These are phyloP conservation scores for Odontothrips loti DNA, from an alignment of 2,888 invertebrate species.

Conservation along the genomic window DNA sequence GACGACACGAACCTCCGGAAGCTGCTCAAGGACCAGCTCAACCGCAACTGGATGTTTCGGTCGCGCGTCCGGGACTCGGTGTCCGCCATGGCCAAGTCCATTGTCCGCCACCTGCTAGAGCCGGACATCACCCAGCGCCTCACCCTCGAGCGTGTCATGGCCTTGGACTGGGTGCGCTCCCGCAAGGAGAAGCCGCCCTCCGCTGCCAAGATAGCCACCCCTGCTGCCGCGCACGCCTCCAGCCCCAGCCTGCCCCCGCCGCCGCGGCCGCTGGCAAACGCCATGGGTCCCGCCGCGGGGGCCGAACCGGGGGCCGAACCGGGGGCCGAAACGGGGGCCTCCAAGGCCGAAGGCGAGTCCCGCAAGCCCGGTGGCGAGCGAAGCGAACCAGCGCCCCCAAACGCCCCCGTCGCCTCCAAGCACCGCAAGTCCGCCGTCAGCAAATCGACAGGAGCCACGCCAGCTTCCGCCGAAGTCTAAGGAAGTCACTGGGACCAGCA, in stretches of 20 bases:
- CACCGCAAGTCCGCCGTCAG: constrained; percentile 14
- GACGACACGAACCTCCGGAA: constrained; percentile 81
- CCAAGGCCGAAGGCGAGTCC: neutral
- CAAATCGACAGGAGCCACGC: constrained; percentile 9
- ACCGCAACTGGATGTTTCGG: constrained; percentile 72
- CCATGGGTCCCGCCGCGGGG: neutral
- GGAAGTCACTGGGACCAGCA: neutral
- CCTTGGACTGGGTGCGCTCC: constrained; percentile 67
- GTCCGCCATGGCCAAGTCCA: constrained; percentile 66
- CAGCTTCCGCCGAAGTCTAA: neutral
- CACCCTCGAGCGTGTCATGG: constrained; percentile 67
- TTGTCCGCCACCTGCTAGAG: constrained; percentile 76
- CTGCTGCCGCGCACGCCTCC: neutral
- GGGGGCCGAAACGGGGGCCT: neutral
- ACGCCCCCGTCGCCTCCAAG: neutral
- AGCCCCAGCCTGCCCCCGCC: constrained; percentile 8
- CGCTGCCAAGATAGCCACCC: neutral
- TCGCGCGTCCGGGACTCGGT: constrained; percentile 65
- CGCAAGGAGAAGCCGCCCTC: neutral
- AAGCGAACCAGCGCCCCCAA: neutral
- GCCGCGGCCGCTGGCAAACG: neutral
- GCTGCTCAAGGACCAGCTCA: constrained; percentile 77
- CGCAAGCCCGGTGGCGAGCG: neutral
- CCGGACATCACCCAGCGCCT: constrained; percentile 75
- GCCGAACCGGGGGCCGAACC: too few relatives aligned